A percentile compares a stretch with the other conserved stretches of the same genome.
Conservation (phyloP, 2,797 vertebrate genomes). For the Mareca strepera region DNA sequence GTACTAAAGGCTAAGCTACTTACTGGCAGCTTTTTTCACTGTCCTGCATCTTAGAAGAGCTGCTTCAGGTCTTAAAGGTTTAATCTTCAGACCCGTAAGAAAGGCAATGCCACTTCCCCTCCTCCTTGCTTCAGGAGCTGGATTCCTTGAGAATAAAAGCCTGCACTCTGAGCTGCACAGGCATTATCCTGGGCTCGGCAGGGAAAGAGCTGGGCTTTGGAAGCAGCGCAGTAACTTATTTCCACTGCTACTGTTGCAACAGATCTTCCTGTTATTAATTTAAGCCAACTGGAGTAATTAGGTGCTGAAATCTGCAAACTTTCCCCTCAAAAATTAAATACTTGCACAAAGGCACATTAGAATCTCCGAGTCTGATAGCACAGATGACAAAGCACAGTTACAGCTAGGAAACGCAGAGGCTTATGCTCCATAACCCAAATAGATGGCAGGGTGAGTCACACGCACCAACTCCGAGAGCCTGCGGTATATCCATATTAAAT, state of each 20-base stretch:
- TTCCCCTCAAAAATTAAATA: neutral
- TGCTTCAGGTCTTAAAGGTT: slow-evolving; percentile 17
- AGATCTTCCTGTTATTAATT: neutral
- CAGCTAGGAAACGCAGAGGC: neutral
- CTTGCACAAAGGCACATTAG: neutral
- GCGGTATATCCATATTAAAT: neutral
- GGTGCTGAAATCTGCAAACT: neutral
- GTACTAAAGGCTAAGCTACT: slow-evolving; percentile 46
- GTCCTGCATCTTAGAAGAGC: slow-evolving; percentile 28
- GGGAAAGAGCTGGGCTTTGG: neutral
- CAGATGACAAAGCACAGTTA: neutral
- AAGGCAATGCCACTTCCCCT: neutral
- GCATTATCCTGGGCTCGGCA: fast-evolving
- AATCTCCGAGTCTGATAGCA: neutral
- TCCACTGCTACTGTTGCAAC: neutral
- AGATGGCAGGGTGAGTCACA: neutral
- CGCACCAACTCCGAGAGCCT: neutral
- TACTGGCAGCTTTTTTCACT: neutral
- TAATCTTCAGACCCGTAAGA: slow-evolving; percentile 7
- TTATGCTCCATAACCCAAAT: neutral
- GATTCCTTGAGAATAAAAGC: neutral
- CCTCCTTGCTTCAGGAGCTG: neutral
- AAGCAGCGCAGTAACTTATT: fast-evolving
- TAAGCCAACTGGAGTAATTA: neutral
- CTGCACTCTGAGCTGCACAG: neutral